Evolutionary conservation across 2,113 vertebrate genomes (phyloP), one percentile per base, ranked within the genome.

Genomic region (Myocastor coypus): DNA sequence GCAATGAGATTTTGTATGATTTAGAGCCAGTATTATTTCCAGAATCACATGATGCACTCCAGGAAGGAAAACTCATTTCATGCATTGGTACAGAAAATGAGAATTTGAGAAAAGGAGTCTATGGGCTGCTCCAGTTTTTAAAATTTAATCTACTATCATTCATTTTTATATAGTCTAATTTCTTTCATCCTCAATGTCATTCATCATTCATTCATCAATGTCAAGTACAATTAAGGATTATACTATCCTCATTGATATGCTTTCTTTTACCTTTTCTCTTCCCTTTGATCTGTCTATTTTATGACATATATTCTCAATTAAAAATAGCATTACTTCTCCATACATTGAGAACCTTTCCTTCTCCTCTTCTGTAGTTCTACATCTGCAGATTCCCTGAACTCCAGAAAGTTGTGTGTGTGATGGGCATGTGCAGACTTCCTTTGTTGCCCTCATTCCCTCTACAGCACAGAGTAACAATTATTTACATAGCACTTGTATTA

Each of bases 131-230:
- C 11, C 17, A 50, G 11, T 69, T 93, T 87, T 88, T 86, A 4
- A 57, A 89, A 78, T 88, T 87, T 85, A 82, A 66, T 88, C 83
- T 87, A 42, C n/a, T 84, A 42, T 71, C 26, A 50, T 78, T 95
- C 16, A 73, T 28, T 42, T 11, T 92, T 89, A 83, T 13, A 50
- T 2, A 73, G 13, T 50, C 12, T 82, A 19, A 85, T 88, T 95
- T 89, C 22, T 95, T 96, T 92, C 30, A 73, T 40, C 94, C 71
- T 96, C 42, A 78, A 13, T 92, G 40, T 55, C 28, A n/a, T n/a
- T n/a, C n/a, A n/a, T n/a, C n/a, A n/a, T n/a, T n/a, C n/a, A n/a
- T n/a, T n/a, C n/a, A 91, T 73, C 50, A 66, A 66, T 82, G 24
- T 92, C 42, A 26, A 80, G 24, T 96, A 83, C 10, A 96, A 91